phyloP scores from a whole-genome alignment of 2,888 invertebrate genomes.

The Biston betularia region DNA sequence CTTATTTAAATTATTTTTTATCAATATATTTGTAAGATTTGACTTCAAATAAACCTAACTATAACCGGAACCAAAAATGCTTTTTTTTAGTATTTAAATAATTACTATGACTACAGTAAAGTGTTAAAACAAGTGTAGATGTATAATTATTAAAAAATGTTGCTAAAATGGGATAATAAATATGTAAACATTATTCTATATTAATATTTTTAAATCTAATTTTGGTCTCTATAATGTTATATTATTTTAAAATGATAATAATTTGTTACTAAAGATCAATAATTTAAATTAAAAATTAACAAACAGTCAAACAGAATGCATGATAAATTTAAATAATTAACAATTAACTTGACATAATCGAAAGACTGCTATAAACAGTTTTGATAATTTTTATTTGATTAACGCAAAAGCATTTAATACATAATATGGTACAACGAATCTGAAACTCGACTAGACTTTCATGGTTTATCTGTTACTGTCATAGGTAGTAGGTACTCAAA shows the following conservation, averaged over 20 bases:
- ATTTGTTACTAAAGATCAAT: too few species aligned
- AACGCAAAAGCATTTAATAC: neutral
- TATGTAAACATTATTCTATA: neutral
- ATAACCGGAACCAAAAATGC: neutral
- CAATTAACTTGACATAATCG: conserved; percentile 7
- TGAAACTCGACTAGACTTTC: neutral
- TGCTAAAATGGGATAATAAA: too few species aligned
- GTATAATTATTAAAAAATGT: too few species aligned
- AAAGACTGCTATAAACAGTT: conserved; percentile 4
- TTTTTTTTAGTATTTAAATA: neutral
- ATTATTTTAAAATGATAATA: too few species aligned
- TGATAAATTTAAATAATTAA: neutral
- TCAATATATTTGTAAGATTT: too few species aligned
- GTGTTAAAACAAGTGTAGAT: neutral
- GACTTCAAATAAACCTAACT: too few species aligned
- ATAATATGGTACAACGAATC: neutral
- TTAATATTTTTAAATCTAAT: neutral
- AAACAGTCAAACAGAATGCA: neutral
- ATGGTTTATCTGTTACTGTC: neutral
- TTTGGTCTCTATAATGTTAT: too few species aligned
- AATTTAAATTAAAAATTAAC: neutral
- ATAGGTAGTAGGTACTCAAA: too few species aligned
- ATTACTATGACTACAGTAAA: neutral
- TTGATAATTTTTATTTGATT: conserved; percentile 1
- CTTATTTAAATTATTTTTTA: too few species aligned